Base-by-base conservation (phyloP, 23 tunicate species). In the Clavelina lepadiformis region DNA sequence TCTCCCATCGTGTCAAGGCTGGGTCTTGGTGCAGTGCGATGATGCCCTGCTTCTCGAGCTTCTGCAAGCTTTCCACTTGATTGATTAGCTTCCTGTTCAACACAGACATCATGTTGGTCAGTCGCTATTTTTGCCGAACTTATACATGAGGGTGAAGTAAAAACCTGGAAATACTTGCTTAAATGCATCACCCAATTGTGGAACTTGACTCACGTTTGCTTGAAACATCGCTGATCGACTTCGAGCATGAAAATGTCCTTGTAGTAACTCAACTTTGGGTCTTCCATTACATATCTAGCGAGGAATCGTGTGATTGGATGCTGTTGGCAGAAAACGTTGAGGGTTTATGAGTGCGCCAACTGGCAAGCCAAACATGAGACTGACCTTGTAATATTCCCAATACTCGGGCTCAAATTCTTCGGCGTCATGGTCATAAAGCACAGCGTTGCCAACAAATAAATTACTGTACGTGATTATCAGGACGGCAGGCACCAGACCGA, bases 241-340 rank as follows among this genome's bases (percentile, higher is more conserved):
- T 88, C 96, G 25, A 79, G 68, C 13, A 51, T 34, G 65, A 68
- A 74, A 15, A 88, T 61, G 13, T 68, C 61, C 53, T 80, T 88
- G 82, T 79, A 88, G 41, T 88, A 79, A 38, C 77, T 73, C 26
- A 88, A 22, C 53, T 61, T 61, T 11, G 96, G 96, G 62, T 88
- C 82, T 33, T 88, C 96, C 86, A 79, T 80, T n/a, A 67, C 15
- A 35, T 80, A 88, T 61, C 67, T 88, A 23, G 96, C 87, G 38
- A 88, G 37, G 38, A 80, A 79, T 51, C 96, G 49, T n/a, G 86
- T 58, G 31, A 88, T 68, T 33, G 96, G 96, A 51, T 88, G 70
- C 93, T 84, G 64, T 7, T 22, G 21, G 49, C 49, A 8, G 13
- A 41, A 41, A 8, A 8, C 49, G 49, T 41, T 41, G 49, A 41